Evolutionary conservation across 2,888 invertebrate species (phyloP).

Genomic region (Cryptophagus acutangulus): DNA sequence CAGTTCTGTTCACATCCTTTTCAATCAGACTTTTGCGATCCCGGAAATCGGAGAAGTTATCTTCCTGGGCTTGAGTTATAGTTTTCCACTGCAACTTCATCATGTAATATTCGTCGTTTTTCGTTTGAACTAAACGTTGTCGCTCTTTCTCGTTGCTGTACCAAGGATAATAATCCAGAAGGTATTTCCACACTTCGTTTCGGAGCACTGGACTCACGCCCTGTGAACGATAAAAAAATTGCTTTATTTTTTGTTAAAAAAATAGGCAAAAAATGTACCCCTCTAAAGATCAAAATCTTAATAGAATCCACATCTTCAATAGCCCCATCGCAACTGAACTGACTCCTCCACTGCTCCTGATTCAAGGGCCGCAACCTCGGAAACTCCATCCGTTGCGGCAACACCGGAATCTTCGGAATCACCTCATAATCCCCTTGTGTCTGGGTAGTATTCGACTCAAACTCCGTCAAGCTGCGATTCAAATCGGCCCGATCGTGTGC

Average conservation of each 20-base stretch:
- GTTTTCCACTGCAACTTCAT: slow-evolving; percentile 98
- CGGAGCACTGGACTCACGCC: slow-evolving; percentile 74
- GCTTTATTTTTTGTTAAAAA: background rate
- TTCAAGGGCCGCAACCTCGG: slow-evolving; percentile 70
- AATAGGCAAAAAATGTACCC: too few species aligned
- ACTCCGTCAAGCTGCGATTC: slow-evolving; percentile 52
- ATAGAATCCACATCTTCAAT: slow-evolving; percentile 73
- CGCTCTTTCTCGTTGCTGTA: slow-evolving; percentile 69
- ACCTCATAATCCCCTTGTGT: slow-evolving; percentile 71
- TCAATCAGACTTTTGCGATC: slow-evolving; percentile 93
- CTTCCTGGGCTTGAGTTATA: slow-evolving; percentile 82
- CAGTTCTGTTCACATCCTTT: slow-evolving; percentile 96
- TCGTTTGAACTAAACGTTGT: slow-evolving; percentile 62
- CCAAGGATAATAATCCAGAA: slow-evolving; percentile 87
- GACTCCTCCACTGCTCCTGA: slow-evolving; percentile 74
- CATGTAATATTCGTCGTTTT: slow-evolving; percentile 80
- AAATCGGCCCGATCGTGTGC: slow-evolving; percentile 62
- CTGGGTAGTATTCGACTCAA: slow-evolving; percentile 49
- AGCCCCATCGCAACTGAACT: slow-evolving; percentile 75
- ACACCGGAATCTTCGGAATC: slow-evolving; percentile 59
- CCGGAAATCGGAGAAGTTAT: slow-evolving; percentile 78
- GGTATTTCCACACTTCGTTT: slow-evolving; percentile 89
- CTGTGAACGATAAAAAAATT: slow-evolving; percentile 45
- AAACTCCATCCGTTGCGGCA: slow-evolving; percentile 65
- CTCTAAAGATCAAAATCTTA: slow-evolving; percentile 84